phyloP scores from a whole-genome alignment of 2,113 vertebrate genomes.

The Arothron firmamentum region DNA sequence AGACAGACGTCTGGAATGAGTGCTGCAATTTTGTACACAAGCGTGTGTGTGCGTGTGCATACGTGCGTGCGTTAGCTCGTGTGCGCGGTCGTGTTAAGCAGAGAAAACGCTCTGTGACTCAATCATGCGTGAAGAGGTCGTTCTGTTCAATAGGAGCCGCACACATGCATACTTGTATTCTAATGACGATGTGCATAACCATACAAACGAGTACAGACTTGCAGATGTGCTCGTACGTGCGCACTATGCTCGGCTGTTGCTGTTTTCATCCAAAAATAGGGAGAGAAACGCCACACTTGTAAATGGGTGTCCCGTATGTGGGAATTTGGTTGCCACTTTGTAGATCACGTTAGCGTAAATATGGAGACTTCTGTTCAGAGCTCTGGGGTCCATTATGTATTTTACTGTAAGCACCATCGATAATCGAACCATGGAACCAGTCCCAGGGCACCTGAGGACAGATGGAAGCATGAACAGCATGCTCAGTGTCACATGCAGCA shows the following conservation, averaged over 20 bases:
- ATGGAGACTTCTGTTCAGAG: conserved; percentile 2
- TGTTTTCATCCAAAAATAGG: not conserved
- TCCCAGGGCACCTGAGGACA: conserved; percentile 10
- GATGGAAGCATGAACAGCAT: conserved; percentile 30
- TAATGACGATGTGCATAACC: conserved; percentile 67
- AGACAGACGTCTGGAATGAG: conserved; percentile 37
- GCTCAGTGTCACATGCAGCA: conserved; percentile 10
- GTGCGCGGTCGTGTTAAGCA: conserved; percentile 20
- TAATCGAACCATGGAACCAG: not conserved
- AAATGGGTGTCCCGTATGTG: not conserved
- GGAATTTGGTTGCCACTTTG: not conserved
- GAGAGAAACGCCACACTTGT: conserved; percentile 16
- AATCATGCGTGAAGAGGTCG: conserved; percentile 71
- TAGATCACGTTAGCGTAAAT: conserved; percentile 4
- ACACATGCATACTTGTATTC: conserved; percentile 74
- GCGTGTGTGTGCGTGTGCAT: conserved; percentile 5
- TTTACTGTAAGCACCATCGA: conserved; percentile 3
- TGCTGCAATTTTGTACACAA: conserved; percentile 9
- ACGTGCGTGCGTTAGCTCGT: conserved; percentile 13
- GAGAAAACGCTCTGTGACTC: conserved; percentile 50
- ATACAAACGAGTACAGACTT: conserved; percentile 39
- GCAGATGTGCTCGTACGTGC: conserved; percentile 7
- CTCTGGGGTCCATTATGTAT: not conserved
- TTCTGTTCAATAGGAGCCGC: conserved; percentile 65
- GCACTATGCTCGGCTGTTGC: conserved; percentile 6